A percentile compares a stretch with the other conserved stretches of the same genome.
phyloP scores from a whole-genome alignment of 2,888 invertebrate genomes.

The Stenurella melanura region DNA sequence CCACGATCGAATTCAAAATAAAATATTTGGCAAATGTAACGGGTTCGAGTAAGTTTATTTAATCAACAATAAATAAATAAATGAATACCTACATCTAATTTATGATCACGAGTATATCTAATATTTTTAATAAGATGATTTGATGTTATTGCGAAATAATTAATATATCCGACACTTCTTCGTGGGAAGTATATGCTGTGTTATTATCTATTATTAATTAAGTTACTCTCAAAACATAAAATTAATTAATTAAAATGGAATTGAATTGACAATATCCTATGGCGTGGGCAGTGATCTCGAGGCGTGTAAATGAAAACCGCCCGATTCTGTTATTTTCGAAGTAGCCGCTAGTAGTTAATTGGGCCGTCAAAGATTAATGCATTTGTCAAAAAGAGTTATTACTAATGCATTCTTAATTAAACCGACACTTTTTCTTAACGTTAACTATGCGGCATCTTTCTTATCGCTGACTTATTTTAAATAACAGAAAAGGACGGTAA shows the following conservation, averaged over 20 bases:
- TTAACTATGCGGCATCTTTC: neutral
- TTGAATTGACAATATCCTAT: slow-evolving; percentile 32
- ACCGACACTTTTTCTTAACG: slow-evolving; percentile 1
- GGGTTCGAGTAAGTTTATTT: no score
- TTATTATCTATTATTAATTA: slow-evolving; percentile 26
- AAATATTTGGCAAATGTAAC: no score
- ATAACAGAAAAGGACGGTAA: neutral
- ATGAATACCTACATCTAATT: neutral
- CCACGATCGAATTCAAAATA: no score
- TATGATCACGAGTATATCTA: neutral
- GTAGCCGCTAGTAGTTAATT: slow-evolving; percentile 35
- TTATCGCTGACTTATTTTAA: neutral
- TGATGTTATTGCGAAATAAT: slow-evolving; percentile 3
- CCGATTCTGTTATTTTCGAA: slow-evolving; percentile 29
- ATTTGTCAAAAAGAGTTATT: slow-evolving; percentile 67
- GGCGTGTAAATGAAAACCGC: slow-evolving; percentile 29
- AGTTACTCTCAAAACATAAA: neutral
- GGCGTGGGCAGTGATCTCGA: slow-evolving; percentile 19
- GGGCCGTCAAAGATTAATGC: slow-evolving; percentile 61
- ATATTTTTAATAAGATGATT: slow-evolving; percentile 12
- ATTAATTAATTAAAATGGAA: slow-evolving; percentile 34
- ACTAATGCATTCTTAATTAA: slow-evolving; percentile 57
- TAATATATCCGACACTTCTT: neutral
- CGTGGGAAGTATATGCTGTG: slow-evolving; percentile 3
- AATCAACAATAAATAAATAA: no score